phyloP scores from a whole-genome alignment of 2,113 vertebrate species.

The Peucedramus taeniatus region DNA sequence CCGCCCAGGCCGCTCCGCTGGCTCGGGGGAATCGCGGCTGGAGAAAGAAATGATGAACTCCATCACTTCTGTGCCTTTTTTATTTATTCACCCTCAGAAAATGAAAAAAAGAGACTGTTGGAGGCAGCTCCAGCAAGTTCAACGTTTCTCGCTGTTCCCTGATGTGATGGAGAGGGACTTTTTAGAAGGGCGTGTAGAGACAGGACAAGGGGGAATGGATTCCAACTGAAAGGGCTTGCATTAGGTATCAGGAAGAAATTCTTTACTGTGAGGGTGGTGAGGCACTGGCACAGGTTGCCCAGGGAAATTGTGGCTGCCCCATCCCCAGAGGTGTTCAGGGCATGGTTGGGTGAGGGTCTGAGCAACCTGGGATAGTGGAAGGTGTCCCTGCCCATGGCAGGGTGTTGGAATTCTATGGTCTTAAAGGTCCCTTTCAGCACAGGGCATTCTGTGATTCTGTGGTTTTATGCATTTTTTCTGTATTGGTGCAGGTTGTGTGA shows the following conservation, averaged over 20 bases:
- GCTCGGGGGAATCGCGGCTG: fast-evolving
- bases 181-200: neutral
- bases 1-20: fast-evolving
- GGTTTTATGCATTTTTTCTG: neutral
- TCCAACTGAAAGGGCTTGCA: neutral
- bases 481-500: neutral
- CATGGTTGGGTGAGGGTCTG: neutral
- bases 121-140: neutral
- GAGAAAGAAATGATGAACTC: fast-evolving
- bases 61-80: neutral
- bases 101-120: neutral
- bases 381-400: neutral
- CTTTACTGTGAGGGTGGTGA: neutral
- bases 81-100: fast-evolving
- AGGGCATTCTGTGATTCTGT: neutral
- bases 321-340: neutral
- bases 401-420: fast-evolving
- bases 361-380: neutral
- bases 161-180: neutral
- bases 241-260: neutral
- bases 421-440: neutral
- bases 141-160: fast-evolving
- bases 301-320: neutral
- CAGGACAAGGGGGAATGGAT: neutral
- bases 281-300: neutral